phyloP scores from a whole-genome alignment of 2,797 vertebrate genomes.

The Echiichthys vipera region DNA sequence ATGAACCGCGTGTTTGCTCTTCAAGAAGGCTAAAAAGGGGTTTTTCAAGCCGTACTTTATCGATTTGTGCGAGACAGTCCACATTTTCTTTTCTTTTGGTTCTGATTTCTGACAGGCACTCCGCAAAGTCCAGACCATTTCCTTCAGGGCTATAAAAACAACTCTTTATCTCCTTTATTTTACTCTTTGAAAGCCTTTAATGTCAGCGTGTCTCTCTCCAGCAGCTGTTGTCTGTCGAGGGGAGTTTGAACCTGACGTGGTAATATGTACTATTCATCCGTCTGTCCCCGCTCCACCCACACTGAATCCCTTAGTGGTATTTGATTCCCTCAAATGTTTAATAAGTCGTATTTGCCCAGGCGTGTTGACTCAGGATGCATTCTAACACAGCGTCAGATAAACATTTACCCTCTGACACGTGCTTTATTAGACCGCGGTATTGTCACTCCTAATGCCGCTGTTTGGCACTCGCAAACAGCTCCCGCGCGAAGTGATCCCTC shows the following conservation, averaged over 20 bases:
- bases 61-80: slow-evolving; percentile 42
- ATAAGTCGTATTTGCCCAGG: slow-evolving; percentile 22
- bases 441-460: neutral
- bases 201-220: slow-evolving; percentile 6
- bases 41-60: slow-evolving; percentile 27
- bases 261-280: slow-evolving; percentile 24
- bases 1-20: slow-evolving; percentile 52
- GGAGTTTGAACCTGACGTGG: slow-evolving; percentile 19
- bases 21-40: slow-evolving; percentile 15
- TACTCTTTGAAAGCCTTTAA: slow-evolving; percentile 18
- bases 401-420: neutral
- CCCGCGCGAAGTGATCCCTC: neutral
- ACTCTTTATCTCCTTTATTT: slow-evolving; percentile 44
- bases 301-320: neutral
- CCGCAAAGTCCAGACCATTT: slow-evolving; percentile 25
- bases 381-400: neutral
- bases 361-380: neutral
- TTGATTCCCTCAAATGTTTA: slow-evolving; percentile 18
- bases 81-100: slow-evolving; percentile 30
- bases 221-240: slow-evolving; percentile 25
- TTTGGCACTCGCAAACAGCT: slow-evolving; percentile 19
- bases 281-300: slow-evolving; percentile 1
- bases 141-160: slow-evolving; percentile 19
- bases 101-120: slow-evolving; percentile 16
- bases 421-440: slow-evolving; percentile 9